phyloP scores from a whole-genome alignment of 2,797 vertebrate species.

The Margarornis squamiger region DNA sequence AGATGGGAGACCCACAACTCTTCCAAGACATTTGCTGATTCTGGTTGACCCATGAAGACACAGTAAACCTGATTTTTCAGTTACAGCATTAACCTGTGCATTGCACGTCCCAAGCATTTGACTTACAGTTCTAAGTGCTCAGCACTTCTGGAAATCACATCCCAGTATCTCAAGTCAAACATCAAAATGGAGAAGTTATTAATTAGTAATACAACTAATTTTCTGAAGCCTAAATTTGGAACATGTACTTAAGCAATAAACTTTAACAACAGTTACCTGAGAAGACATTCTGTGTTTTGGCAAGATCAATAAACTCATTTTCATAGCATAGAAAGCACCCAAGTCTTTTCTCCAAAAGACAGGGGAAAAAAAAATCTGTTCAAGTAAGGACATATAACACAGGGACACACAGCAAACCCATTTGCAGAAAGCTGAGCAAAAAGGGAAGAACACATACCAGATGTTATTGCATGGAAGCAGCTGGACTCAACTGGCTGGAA shows the following conservation, averaged over 20 bases:
- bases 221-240: not conserved
- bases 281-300: not conserved
- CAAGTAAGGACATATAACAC: not conserved
- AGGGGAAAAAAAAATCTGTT: accelerated
- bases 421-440: not conserved
- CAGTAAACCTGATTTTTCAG: not conserved
- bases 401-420: not conserved
- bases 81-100: not conserved
- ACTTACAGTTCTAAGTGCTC: not conserved
- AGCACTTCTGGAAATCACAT: not conserved
- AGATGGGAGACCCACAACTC: not conserved
- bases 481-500: not conserved
- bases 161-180: not conserved
- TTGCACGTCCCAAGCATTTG: not conserved
- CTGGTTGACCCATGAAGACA: not conserved
- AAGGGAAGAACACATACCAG: not conserved
- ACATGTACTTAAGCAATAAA: not conserved
- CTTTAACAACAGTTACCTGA: not conserved
- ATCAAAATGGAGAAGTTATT: not conserved
- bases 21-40: not conserved
- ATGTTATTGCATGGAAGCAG: not conserved
- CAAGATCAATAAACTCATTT: not conserved
- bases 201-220: not conserved
- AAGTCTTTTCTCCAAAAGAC: not conserved
- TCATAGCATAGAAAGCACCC: not conserved